These are phyloP conservation scores for Itoplectis maculator DNA, from an alignment of 2,888 invertebrate species.

Conservation along the genomic window DNA sequence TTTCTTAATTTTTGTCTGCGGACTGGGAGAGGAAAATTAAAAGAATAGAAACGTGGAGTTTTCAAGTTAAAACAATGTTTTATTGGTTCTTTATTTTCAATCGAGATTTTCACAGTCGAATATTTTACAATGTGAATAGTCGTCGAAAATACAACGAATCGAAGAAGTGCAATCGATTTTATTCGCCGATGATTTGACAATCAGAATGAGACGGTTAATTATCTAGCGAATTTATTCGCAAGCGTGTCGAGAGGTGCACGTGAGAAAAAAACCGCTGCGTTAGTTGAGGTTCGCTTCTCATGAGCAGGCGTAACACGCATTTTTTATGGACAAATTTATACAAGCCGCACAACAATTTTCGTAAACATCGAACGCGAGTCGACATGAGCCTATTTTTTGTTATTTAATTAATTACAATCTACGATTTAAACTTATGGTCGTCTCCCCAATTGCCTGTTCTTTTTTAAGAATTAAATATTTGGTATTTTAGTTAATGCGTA, in stretches of 20 bases:
- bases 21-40: background rate
- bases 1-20: background rate
- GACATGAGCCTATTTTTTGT: slow-evolving; percentile 20
- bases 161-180: slow-evolving; percentile 13
- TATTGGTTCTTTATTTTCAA: slow-evolving; percentile 11
- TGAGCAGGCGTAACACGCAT: slow-evolving; percentile 16
- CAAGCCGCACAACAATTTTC: slow-evolving; percentile 55
- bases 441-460: background rate
- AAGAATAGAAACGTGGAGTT: slow-evolving; percentile 3
- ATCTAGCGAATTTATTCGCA: slow-evolving; percentile 16
- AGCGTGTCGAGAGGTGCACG: background rate
- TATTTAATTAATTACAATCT: slow-evolving; percentile 17
- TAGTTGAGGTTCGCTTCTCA: background rate
- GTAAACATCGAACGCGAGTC: slow-evolving; percentile 30
- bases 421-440: slow-evolving; percentile 1
- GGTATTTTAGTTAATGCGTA: slow-evolving; percentile 55
- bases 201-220: slow-evolving; percentile 15
- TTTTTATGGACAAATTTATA: slow-evolving; percentile 66
- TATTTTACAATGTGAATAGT: slow-evolving; percentile 4
- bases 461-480: slow-evolving; percentile 49
- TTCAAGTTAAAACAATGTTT: slow-evolving; percentile 38
- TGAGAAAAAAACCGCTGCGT: background rate
- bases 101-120: slow-evolving; percentile 31
- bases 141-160: slow-evolving; percentile 3
- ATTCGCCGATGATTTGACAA: slow-evolving; percentile 5